Evolutionary conservation across 2,888 invertebrate species (phyloP).

Genomic region (Ceratothoa steindachneri): DNA sequence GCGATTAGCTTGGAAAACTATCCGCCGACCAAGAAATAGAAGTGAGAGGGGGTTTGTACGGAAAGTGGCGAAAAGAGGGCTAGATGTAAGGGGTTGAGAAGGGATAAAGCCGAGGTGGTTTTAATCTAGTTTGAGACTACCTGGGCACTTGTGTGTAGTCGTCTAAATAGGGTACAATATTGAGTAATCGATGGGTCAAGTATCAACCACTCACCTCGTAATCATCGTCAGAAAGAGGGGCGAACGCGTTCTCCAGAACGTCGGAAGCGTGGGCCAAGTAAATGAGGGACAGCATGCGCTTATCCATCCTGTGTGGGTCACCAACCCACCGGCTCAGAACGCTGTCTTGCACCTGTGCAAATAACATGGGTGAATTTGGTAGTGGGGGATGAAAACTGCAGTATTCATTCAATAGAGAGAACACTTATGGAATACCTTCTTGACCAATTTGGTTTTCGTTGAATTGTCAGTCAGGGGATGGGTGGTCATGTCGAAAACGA

Average conservation of each 20-base stretch:
- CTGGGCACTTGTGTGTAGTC: too few relatives aligned
- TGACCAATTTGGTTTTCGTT: constrained; percentile 91
- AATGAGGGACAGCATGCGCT: constrained; percentile 84
- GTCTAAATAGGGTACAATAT: too few relatives aligned
- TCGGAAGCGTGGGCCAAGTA: constrained; percentile 96
- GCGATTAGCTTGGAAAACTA: too few relatives aligned
- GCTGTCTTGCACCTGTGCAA: constrained; percentile 84
- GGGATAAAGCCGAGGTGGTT: too few relatives aligned
- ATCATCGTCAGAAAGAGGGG: constrained; percentile 92
- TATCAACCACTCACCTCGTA: constrained; percentile 43
- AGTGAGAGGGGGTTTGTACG: too few relatives aligned
- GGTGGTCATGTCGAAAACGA: constrained; percentile 99
- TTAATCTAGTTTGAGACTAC: too few relatives aligned
- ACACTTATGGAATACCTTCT: too few relatives aligned
- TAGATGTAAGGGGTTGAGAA: too few relatives aligned
- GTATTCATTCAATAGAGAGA: background rate
- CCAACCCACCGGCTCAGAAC: constrained; percentile 94
- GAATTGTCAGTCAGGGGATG: constrained; percentile 95
- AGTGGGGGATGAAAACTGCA: too few relatives aligned
- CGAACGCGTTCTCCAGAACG: constrained; percentile 98
- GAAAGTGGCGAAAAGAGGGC: too few relatives aligned
- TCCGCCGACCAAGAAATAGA: too few relatives aligned
- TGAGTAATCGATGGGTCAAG: too few relatives aligned
- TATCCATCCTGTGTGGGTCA: constrained; percentile 95
- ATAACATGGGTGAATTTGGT: background rate